phyloP scores from a whole-genome alignment of 1,140 invertebrate species.

The Drosophila kikkawai region DNA sequence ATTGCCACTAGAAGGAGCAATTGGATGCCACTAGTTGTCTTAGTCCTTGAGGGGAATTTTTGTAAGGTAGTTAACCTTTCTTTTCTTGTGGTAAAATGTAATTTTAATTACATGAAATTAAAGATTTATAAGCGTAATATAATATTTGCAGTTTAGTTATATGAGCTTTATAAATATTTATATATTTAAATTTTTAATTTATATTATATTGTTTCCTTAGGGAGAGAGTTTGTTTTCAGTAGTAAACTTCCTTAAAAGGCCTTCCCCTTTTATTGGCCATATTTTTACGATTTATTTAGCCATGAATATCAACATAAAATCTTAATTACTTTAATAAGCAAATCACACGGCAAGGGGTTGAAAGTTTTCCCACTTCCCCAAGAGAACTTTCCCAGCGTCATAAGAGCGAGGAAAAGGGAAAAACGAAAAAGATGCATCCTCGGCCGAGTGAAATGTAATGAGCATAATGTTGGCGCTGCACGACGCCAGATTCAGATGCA shows the following conservation, averaged over 20 bases:
- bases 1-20: constrained; percentile 10
- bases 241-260: background rate
- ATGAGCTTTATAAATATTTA: background rate
- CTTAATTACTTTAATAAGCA: constrained; percentile 31
- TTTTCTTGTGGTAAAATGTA: too few species aligned
- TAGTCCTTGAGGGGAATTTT: background rate
- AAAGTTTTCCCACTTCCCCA: constrained; percentile 7
- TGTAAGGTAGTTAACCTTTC: constrained; percentile 11
- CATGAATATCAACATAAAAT: constrained; percentile 27
- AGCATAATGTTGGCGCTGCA: constrained; percentile 70
- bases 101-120: too few species aligned
- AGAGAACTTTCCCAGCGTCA: constrained; percentile 66
- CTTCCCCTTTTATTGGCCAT: background rate
- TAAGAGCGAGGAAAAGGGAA: background rate
- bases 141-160: background rate
- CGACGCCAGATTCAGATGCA: constrained; percentile 38
- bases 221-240: background rate
- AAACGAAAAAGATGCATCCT: constrained; percentile 20
- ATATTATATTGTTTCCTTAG: too few species aligned
- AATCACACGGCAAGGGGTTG: constrained; percentile 1
- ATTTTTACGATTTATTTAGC: constrained; percentile 19
- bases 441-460: constrained; percentile 70
- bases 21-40: background rate
- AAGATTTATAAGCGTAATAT: background rate
- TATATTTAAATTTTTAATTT: background rate